Conservation (phyloP, 1,140 invertebrate genomes). For the Planococcus citri region DNA sequence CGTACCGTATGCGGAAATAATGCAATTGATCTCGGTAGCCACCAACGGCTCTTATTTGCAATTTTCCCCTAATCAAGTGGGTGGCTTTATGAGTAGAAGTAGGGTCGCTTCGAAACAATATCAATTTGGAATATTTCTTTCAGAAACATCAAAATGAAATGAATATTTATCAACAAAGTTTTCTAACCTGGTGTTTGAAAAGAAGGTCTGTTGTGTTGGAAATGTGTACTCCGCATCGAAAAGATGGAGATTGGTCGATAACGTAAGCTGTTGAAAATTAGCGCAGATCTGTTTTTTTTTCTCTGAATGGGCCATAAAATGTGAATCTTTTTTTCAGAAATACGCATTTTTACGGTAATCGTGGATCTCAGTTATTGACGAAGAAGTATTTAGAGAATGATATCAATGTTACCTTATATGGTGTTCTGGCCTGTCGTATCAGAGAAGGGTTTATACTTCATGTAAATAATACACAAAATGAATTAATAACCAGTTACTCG, state of each 20-base stretch:
- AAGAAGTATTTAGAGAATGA: slow-evolving; percentile 55
- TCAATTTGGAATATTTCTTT: slow-evolving; percentile 24
- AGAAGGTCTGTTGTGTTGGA: slow-evolving; percentile 29
- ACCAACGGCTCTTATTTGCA: slow-evolving; percentile 57
- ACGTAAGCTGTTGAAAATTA: slow-evolving; percentile 31
- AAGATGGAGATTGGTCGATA: slow-evolving; percentile 36
- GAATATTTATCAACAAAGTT: slow-evolving; percentile 59
- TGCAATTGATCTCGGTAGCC: slow-evolving; percentile 63
- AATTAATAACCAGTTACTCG: too few species aligned
- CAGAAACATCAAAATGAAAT: slow-evolving; percentile 35
- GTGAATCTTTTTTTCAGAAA: slow-evolving; percentile 35
- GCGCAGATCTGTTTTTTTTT: too few species aligned
- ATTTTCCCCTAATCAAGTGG: background rate
- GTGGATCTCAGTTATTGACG: slow-evolving; percentile 41
- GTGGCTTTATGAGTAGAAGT: slow-evolving; percentile 27
- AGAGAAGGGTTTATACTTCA: slow-evolving; percentile 67
- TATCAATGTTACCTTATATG: slow-evolving; percentile 48
- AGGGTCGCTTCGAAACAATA: slow-evolving; percentile 27
- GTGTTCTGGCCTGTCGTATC: slow-evolving; percentile 59
- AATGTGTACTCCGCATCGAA: slow-evolving; percentile 24
- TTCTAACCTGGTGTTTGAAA: slow-evolving; percentile 66
- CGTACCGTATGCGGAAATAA: slow-evolving; percentile 60
- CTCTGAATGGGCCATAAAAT: background rate
- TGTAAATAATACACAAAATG: too few species aligned
- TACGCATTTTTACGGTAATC: slow-evolving; percentile 43